These are phyloP conservation scores for Oryctes rhinoceros DNA, from an alignment of 1,140 invertebrate species.

Conservation along the genomic window DNA sequence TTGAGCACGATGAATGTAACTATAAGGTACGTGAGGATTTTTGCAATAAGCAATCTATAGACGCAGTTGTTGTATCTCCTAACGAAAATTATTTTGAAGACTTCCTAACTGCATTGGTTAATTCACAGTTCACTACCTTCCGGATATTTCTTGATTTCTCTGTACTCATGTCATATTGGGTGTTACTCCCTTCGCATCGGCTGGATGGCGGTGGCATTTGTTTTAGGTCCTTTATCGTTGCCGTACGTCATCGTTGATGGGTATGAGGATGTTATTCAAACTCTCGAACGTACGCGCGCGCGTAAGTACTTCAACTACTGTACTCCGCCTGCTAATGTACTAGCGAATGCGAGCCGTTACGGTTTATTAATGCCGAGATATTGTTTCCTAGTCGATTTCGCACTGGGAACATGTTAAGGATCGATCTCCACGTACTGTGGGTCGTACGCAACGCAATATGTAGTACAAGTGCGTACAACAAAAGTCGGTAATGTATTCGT, in stretches of 20 bases:
- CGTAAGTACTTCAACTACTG: not conserved
- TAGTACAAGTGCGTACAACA: not conserved
- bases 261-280: not conserved
- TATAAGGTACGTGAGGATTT: too few species aligned
- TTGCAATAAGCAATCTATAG: too few species aligned
- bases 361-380: conserved; percentile 17
- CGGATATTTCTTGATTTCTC: not conserved
- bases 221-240: not conserved
- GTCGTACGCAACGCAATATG: not conserved
- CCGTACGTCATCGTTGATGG: not conserved
- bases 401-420: not conserved
- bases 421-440: too few species aligned
- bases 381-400: conserved; percentile 19
- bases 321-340: not conserved
- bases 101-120: too few species aligned
- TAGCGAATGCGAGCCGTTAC: not conserved
- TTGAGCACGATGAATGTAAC: too few species aligned
- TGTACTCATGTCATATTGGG: not conserved
- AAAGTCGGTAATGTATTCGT: too few species aligned
- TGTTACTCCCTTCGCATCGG: not conserved
- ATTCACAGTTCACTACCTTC: not conserved
- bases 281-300: not conserved
- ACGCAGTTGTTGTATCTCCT: too few species aligned
- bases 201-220: not conserved
- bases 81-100: too few species aligned